These are phyloP conservation scores for Malurus elegans DNA, from an alignment of 2,113 vertebrate species.

Conservation along the genomic window DNA sequence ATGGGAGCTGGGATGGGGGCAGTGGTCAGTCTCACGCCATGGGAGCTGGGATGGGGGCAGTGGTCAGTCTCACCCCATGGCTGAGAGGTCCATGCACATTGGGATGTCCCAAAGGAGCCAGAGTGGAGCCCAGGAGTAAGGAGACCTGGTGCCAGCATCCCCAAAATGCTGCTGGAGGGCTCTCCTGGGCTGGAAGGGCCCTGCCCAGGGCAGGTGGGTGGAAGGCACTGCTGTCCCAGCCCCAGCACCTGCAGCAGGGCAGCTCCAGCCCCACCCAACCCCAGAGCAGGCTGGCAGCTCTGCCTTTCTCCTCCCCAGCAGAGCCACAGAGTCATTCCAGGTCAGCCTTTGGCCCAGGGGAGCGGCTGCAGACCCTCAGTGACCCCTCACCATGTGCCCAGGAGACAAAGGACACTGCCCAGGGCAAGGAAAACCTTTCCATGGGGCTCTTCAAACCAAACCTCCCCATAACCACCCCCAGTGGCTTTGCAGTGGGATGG, in stretches of 20 bases:
- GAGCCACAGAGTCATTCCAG: not conserved
- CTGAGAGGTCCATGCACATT: rapidly evolving
- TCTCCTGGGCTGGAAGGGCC: not conserved
- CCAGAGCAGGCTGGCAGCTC: not conserved
- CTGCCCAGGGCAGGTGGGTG: not conserved
- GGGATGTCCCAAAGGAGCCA: not conserved
- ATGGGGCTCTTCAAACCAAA: not conserved
- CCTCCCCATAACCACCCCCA: not conserved
- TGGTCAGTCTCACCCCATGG: too few relatives aligned
- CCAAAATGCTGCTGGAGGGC: not conserved
- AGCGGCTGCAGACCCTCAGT: rapidly evolving
- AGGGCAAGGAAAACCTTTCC: not conserved
- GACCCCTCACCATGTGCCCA: not conserved
- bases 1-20: too few relatives aligned
- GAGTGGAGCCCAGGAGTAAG: not conserved
- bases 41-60: not conserved
- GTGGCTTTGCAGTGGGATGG: not conserved
- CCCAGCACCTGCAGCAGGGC: not conserved
- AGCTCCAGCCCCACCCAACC: not conserved
- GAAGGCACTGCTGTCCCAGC: not conserved
- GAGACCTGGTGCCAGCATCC: rapidly evolving
- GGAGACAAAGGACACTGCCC: rapidly evolving
- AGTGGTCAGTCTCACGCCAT: too few relatives aligned
- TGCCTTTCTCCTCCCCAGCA: not conserved
- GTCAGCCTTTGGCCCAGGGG: not conserved